A percentile compares a stretch with the other conserved stretches of the same genome.
Evolutionary conservation across 2,888 invertebrate species (phyloP).

Genomic region (Nysson spinosus): DNA sequence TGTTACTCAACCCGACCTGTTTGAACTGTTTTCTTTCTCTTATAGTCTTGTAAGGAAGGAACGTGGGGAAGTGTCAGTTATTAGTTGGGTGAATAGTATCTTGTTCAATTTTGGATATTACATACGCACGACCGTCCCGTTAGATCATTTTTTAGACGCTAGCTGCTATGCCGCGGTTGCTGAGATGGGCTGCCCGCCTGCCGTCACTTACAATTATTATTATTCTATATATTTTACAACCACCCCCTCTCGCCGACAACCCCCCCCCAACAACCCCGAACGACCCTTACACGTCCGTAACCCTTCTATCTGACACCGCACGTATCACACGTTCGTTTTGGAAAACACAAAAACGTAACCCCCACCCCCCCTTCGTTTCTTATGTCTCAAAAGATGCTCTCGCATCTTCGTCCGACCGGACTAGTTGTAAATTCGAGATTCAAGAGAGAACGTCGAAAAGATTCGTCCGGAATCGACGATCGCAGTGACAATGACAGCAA

Average conservation of each 20-base stretch:
- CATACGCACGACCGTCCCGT: conserved; percentile 63
- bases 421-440: neutral
- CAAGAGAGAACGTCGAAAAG: neutral
- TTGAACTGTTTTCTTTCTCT: conserved; percentile 43
- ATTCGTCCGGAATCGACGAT: conserved; percentile 55
- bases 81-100: conserved; percentile 57
- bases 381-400: conserved; percentile 26
- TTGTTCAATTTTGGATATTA: conserved; percentile 57
- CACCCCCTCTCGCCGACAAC: too few species aligned
- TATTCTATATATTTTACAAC: conserved; percentile 52
- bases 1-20: conserved; percentile 51
- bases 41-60: conserved; percentile 38
- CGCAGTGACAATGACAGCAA: conserved; percentile 63
- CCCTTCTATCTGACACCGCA: conserved; percentile 51
- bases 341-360: conserved; percentile 21
- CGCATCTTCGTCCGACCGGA: conserved; percentile 26
- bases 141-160: conserved; percentile 67
- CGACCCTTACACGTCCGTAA: conserved; percentile 25
- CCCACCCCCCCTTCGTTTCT: conserved; percentile 8
- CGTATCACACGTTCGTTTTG: conserved; percentile 55
- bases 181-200: conserved; percentile 74
- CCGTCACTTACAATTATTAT: conserved; percentile 73
- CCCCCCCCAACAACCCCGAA: conserved; percentile 18
- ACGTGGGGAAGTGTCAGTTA: conserved; percentile 49
- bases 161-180: conserved; percentile 75